Evolutionary conservation across 2,113 vertebrate species (phyloP).

Genomic region (Dipodomys spectabilis): DNA sequence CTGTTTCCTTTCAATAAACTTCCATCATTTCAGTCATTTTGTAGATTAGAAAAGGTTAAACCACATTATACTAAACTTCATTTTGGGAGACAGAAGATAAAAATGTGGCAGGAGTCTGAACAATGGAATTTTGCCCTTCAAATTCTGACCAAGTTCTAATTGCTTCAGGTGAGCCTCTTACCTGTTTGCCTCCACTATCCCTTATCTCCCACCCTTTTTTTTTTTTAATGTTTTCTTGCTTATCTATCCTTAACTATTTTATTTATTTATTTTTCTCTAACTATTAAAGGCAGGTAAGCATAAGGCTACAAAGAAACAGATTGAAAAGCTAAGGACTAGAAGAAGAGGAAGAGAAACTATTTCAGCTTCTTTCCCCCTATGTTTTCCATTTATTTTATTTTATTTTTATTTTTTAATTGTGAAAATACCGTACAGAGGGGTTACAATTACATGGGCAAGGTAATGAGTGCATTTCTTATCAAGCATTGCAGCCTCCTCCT

Average conservation of each 20-base stretch:
- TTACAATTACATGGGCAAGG: no score
- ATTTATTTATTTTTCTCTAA: not conserved
- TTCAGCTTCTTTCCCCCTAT: not conserved
- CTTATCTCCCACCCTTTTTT: not conserved
- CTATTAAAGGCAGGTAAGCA: not conserved
- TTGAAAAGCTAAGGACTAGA: not conserved
- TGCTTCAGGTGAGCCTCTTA: not conserved
- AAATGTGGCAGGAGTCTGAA: not conserved
- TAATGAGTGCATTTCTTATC: no score
- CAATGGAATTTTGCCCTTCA: not conserved
- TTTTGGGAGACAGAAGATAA: not conserved
- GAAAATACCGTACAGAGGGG: no score
- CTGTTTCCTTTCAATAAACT: not conserved
- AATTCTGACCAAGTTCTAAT: not conserved
- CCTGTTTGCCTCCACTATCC: not conserved
- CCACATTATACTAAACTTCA: not conserved
- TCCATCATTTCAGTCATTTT: not conserved
- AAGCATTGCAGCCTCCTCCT: no score
- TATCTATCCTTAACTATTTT: not conserved
- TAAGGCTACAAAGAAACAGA: not conserved
- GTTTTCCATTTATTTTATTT: not conserved
- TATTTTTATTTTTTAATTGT: no score
- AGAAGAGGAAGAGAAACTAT: not conserved
- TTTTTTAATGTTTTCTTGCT: no score
- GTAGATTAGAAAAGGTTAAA: not conserved